phyloP scores from a whole-genome alignment of 2,797 vertebrate genomes.

The Molossus molossus region DNA sequence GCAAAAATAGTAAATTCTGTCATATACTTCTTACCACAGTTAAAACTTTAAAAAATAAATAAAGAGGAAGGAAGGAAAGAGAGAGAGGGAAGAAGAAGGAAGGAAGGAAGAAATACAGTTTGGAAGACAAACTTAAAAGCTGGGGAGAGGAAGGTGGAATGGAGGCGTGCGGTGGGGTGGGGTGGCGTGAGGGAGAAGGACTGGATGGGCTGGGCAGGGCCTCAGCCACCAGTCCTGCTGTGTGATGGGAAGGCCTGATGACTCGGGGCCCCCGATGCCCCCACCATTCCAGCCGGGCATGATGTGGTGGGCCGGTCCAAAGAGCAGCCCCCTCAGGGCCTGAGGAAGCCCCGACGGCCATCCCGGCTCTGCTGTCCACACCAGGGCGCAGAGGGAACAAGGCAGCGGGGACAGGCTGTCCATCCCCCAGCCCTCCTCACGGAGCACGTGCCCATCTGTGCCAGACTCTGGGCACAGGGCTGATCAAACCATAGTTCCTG shows the following conservation, averaged over 20 bases:
- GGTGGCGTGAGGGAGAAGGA: neutral
- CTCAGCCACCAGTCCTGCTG: neutral
- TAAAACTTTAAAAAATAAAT: neutral
- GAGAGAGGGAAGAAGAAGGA: neutral
- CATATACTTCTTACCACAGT: neutral
- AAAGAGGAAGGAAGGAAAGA: neutral
- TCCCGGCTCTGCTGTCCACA: neutral
- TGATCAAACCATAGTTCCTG: neutral
- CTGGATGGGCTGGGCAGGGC: too few relatives aligned
- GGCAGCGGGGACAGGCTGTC: neutral
- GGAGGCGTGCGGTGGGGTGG: too few relatives aligned
- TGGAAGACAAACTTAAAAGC: neutral
- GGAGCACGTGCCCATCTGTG: neutral
- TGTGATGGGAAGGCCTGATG: too few relatives aligned
- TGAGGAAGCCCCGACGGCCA: neutral
- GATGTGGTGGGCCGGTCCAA: neutral
- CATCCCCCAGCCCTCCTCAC: neutral
- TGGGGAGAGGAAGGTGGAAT: neutral
- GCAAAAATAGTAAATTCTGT: neutral
- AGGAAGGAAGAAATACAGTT: neutral
- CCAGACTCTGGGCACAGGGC: neutral
- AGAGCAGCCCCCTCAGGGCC: neutral
- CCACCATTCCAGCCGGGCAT: neutral
- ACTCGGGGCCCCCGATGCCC: neutral
- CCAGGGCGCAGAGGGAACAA: neutral